Base-by-base conservation (phyloP, 2,888 invertebrate genomes). In the Marronus borbonicus region DNA sequence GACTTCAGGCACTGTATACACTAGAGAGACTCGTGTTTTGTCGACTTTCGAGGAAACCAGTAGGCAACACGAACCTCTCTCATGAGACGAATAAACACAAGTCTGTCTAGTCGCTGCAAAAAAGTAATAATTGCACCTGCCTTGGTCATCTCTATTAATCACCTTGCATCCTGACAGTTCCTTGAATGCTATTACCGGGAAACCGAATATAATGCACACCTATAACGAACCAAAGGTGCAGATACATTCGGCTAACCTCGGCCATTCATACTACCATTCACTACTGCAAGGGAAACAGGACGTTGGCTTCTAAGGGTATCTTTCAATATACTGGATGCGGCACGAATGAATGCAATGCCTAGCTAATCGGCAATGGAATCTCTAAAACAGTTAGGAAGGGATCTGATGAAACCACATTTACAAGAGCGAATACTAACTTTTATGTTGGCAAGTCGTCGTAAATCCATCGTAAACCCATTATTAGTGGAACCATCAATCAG, bases 241-340 rank as follows among this genome's bases (percentile, higher is more conserved):
- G 76, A 76, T 64, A 24, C 24, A 24, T 24, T 24, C 24, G 24
- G 2, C 24, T 1, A 24, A 24, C 2, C 1, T 24, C 1, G 24
- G 24, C 24, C 24, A 24, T 1, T 2, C 24, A 24, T 24, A 24
- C n/a, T n/a, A n/a, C n/a, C n/a, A n/a, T n/a, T n/a, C 24, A 24
- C 24, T 24, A 24, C 24, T 24, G 1, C 24, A 24, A 24, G 64
- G 20, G 64, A 76, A 64, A 49, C 65, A 64, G 65, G 64, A 76
- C 76, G 76, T 62, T 76, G 66, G 76, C 55, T 66, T 52, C 52
- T 76, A 36, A 24, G 50, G 52, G 36, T 76, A 44, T 76, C 36
- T 31, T 76, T 55, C 77, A 74, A 68, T 76, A 76, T 74, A n/a
- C 77, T 79, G 72, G 79, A 77, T 79, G 70, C 77, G 58, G 77